Evolutionary conservation across 2,888 invertebrate genomes (phyloP).

Genomic region (Polydrusus cervinus): DNA sequence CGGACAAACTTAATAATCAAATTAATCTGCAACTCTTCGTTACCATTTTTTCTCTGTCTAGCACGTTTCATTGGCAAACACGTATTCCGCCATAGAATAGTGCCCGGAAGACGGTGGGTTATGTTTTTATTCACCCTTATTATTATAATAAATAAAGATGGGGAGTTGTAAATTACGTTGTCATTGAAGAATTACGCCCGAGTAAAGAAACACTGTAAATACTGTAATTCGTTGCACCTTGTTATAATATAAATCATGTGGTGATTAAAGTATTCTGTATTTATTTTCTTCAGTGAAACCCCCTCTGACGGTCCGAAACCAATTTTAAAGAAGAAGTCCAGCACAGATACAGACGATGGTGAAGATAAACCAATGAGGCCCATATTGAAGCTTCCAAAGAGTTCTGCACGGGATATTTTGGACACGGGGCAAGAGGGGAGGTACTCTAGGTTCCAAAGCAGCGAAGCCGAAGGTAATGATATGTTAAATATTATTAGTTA

Average conservation of each 20-base stretch:
- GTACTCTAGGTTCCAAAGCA: conserved; percentile 43
- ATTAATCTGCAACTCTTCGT: too few relatives aligned
- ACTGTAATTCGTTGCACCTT: too few relatives aligned
- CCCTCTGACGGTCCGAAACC: conserved; percentile 77
- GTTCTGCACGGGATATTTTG: conserved; percentile 65
- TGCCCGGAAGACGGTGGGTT: too few relatives aligned
- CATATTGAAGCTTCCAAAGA: conserved; percentile 84
- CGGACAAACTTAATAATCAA: too few relatives aligned
- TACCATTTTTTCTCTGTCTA: too few relatives aligned
- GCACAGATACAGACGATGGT: conserved; percentile 68
- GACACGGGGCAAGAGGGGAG: conserved; percentile 55
- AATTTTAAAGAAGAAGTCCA: conserved; percentile 90
- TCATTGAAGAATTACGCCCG: too few relatives aligned
- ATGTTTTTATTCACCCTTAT: too few relatives aligned
- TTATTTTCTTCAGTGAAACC: conserved; percentile 32
- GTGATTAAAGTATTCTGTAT: not conserved
- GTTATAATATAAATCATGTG: not conserved
- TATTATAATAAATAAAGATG: too few relatives aligned
- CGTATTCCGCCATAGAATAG: too few relatives aligned
- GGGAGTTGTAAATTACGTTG: too few relatives aligned
- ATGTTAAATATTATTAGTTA: not conserved
- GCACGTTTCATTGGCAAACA: too few relatives aligned
- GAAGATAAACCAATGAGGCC: conserved; percentile 81
- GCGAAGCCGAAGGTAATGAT: conserved; percentile 37
- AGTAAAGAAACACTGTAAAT: too few relatives aligned